phyloP scores from a whole-genome alignment of 2,888 invertebrate species.

The Elysia crispata region DNA sequence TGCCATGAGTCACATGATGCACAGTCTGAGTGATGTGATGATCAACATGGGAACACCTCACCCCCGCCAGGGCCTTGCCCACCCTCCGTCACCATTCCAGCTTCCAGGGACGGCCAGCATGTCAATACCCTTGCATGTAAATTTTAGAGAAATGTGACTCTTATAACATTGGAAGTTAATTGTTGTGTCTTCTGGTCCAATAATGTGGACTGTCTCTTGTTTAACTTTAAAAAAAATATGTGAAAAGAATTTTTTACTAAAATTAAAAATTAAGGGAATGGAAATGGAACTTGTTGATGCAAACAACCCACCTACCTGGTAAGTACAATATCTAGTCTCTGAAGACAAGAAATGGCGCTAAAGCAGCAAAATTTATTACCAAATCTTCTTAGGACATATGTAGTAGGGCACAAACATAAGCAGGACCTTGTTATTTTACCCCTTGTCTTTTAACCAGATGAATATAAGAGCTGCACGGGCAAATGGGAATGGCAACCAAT shows the following conservation, averaged over 20 bases:
- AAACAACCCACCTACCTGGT: no score
- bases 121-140: conserved; percentile 48
- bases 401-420: background rate
- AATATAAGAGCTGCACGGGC: conserved; percentile 19
- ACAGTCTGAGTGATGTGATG: conserved; percentile 91
- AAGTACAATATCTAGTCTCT: no score
- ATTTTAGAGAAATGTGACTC: background rate
- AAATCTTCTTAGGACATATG: no score
- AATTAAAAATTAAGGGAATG: no score
- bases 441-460: conserved; percentile 32
- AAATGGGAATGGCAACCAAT: background rate
- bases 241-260: no score
- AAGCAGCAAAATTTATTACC: no score
- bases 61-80: conserved; percentile 82
- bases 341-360: no score
- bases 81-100: conserved; percentile 27
- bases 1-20: conserved; percentile 91
- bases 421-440: background rate
- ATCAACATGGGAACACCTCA: conserved; percentile 84
- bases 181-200: no score
- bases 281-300: no score
- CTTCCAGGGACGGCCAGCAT: conserved; percentile 31
- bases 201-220: no score
- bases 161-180: no score
- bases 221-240: no score